Evolutionary conservation across 2,797 vertebrate species (phyloP), one percentile per base, ranked within the genome.

Genomic region (Tokudaia tokunoshimensis): DNA sequence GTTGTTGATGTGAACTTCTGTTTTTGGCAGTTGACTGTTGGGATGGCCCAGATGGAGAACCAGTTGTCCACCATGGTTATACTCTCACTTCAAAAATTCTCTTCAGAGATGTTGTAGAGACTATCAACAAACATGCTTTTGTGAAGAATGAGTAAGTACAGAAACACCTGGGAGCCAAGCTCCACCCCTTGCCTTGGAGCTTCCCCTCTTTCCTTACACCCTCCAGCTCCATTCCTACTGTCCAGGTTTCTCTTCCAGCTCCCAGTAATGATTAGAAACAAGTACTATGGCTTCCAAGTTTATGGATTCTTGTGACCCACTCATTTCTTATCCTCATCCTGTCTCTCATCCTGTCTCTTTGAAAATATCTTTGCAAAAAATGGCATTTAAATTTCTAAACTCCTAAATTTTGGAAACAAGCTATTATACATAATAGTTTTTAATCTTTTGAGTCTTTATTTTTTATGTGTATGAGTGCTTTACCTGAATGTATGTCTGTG

Each of bases 11-110:
- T 47, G 20, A 55, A 3, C 19, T 88, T 97, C 75, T 95, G 97
- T 44, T 98, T 96, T 97, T 89, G 59, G 52, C 97, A 99, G 99
- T 99, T 98, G 99, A 99, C 98, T 99, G 99, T 92, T 99, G 99
- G 99, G 99, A 99, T 34, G 99, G 99, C 78, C 99, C 99, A 0
- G 99, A 99, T 0, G 99, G 99, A 95, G 99, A 99, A 91, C 99
- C 99, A 0, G 99, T 99, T 72, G 99, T 99, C 29, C 99, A 99
- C 97, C 99, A 99, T 0, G 99, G 99, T 78, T 99, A 99, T 94
- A 99, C 99, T 1, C 99, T 99, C 65, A 99, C 99, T 72, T 99
- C 99, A 79, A 99, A 99, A 98, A 99, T 99, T 96, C 98, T 99
- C 13, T 99, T 99, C 98, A 99, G 99, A 96, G 99, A 99, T 20